Conservation (phyloP, 2,113 vertebrate species). For the Tupaia chinensis region DNA sequence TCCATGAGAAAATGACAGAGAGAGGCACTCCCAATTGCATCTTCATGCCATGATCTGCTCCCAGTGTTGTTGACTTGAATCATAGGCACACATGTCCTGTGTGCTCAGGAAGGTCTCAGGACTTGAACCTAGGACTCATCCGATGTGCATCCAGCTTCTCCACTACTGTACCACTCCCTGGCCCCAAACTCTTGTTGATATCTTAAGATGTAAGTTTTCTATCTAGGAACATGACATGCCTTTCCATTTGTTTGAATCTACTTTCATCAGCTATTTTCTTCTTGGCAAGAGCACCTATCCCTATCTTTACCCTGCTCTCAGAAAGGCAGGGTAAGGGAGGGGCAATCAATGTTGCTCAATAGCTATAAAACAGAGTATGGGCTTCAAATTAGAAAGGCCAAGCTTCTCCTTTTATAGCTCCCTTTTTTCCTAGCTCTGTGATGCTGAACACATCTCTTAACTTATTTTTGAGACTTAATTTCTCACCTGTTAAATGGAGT, state of each 20-base stretch:
- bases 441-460: background rate
- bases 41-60: too few relatives aligned
- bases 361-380: background rate
- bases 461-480: background rate
- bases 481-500: background rate
- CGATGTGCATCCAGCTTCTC: too few relatives aligned
- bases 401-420: too few relatives aligned
- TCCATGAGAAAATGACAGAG: too few relatives aligned
- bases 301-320: background rate
- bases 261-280: background rate
- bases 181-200: background rate
- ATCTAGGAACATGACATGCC: background rate
- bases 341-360: fast-evolving
- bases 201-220: background rate
- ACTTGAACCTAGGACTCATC: too few relatives aligned
- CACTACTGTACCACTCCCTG: too few relatives aligned
- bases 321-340: background rate
- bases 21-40: too few relatives aligned
- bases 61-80: too few relatives aligned
- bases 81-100: too few relatives aligned
- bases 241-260: background rate
- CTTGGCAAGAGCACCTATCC: background rate
- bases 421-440: too few relatives aligned
- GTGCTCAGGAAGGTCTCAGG: too few relatives aligned
- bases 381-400: background rate